Evolutionary conservation across 2,888 invertebrate species (phyloP).

Genomic region (Drosophila meridionalis): DNA sequence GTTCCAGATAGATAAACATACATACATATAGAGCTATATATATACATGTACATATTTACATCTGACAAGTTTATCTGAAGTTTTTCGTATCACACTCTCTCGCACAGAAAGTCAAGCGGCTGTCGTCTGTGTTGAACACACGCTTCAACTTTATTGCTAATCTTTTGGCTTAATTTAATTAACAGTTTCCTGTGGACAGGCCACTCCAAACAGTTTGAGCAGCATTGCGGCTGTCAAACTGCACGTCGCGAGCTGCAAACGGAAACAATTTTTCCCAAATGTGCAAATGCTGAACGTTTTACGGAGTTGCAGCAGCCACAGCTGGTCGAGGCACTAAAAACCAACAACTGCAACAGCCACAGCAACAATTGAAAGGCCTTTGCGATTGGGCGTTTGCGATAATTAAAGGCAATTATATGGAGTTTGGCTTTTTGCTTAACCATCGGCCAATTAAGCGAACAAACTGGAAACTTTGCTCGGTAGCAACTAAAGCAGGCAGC

Average conservation of each 20-base stretch:
- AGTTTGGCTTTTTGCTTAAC: conserved; percentile 62
- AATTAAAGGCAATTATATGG: conserved; percentile 80
- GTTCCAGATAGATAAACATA: background rate
- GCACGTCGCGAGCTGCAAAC: conserved; percentile 32
- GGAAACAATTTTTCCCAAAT: conserved; percentile 71
- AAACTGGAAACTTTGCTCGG: conserved; percentile 62
- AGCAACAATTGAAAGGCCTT: conserved; percentile 45
- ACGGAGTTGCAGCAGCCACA: conserved; percentile 17
- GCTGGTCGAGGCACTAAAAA: conserved; percentile 3
- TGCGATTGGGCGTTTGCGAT: conserved; percentile 83
- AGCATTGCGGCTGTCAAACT: conserved; percentile 24
- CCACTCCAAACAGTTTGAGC: conserved; percentile 36
- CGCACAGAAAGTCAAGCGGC: conserved; percentile 24
- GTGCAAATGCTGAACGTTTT: conserved; percentile 55
- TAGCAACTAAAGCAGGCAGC: conserved; percentile 15
- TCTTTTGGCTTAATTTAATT: conserved; percentile 75
- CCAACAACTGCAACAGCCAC: conserved; percentile 14
- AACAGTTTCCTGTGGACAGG: conserved; percentile 68
- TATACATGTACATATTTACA: background rate
- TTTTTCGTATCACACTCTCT: conserved; percentile 21
- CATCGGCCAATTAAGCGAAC: conserved; percentile 71
- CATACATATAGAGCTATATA: background rate
- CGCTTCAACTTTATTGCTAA: conserved; percentile 60
- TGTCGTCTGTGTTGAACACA: conserved; percentile 21
- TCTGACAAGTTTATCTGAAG: conserved; percentile 15